Conservation (phyloP, 2,113 vertebrate genomes). For the Electrona antarctica region DNA sequence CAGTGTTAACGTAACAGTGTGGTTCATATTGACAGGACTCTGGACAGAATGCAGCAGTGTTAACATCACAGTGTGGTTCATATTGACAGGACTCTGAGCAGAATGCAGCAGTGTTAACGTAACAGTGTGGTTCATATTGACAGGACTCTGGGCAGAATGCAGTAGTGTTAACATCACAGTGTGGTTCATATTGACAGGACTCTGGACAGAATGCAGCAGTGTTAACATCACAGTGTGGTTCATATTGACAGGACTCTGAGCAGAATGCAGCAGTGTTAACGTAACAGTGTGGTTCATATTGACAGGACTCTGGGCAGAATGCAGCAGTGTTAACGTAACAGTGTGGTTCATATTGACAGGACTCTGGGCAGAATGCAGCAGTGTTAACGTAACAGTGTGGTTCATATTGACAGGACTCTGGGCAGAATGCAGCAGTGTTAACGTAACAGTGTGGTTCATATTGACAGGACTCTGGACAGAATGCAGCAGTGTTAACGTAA, state of each 20-base stretch:
- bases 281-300: no score
- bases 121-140: no score
- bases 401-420: conserved; percentile 82
- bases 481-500: conserved; percentile 89
- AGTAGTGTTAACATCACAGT: conserved; percentile 88
- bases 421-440: conserved; percentile 86
- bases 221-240: no score
- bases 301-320: conserved; percentile 87
- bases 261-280: conserved; percentile 87
- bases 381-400: no score
- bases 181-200: conserved; percentile 81
- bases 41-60: conserved; percentile 86
- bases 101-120: conserved; percentile 88
- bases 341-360: conserved; percentile 76
- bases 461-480: conserved; percentile 84
- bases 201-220: conserved; percentile 85
- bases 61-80: no score
- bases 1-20: no score
- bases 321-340: conserved; percentile 88
- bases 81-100: conserved; percentile 83
- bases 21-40: conserved; percentile 80
- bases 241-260: conserved; percentile 82
- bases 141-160: conserved; percentile 89
- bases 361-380: conserved; percentile 87
- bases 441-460: no score